Evolutionary conservation across 1,140 invertebrate species (phyloP), one percentile per base, ranked within the genome.

Genomic region (Macrobrachium rosenbergii): DNA sequence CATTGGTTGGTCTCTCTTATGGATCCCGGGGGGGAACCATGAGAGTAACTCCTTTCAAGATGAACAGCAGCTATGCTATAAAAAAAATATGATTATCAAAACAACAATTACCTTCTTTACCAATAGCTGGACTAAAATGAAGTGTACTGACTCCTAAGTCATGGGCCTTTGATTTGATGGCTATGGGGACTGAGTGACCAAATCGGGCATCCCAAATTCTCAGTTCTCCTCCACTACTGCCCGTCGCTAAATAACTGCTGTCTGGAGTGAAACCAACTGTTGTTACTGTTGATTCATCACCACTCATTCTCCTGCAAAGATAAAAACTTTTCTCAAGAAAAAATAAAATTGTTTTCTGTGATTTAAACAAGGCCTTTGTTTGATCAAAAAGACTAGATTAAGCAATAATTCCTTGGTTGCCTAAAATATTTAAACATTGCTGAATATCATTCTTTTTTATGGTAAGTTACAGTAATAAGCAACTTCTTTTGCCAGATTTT

Each of bases 141-240:
- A 94, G 93, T 72, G 93, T 93, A 23, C 95, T 93, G 6, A 96
- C 94, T 12, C 95, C 95, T 80, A 96, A 92, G 91, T 96, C 96
- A 91, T 96, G 95, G 88, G 94, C 95, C 91, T 95, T 95, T 80
- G 94, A 93, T 89, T 93, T 89, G 14, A 93, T 92, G 58, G 90
- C 88, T 63, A 94, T 88, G 76, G 91, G 91, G 81, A 92, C 92
- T 0, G 91, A 92, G 89, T 92, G 92, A 19, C 91, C 92, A 88
- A 90, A 91, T 75, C 91, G 90, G 37, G 90, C 93, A 90, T 94
- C 93, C 93, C 95, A 96, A 8, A 96, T 91, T 78, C 94, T 93
- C 6, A 96, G 90, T 75, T 95, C 93, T 64, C 95, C 95, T 80
- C 94, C 92, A 16, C 93, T 94, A 83, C 95, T 95, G 2, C 94